Base-by-base conservation (phyloP, 2,797 vertebrate genomes). In the Oophaga sylvatica region DNA sequence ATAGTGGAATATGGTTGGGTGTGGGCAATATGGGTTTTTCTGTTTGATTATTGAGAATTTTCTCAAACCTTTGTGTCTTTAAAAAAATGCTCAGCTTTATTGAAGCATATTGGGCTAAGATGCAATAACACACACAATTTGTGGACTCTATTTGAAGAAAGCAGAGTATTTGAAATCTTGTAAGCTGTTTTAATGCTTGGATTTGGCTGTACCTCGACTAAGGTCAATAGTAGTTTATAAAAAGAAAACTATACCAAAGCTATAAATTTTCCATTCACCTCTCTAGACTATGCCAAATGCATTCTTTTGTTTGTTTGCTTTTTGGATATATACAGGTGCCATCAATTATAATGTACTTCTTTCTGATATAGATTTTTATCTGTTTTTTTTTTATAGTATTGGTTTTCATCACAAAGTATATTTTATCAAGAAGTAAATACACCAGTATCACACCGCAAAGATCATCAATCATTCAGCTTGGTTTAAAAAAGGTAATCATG, bases 401-500 rank as follows among this genome's bases (percentile, higher is more conserved):
- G 63, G 87, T 80, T 84, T 63, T 73, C 41, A 73, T 84, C 57
- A 31, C 35, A n/a, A 65, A 67, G 62, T 59, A 45, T 26, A 63
- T 88, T 84, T 88, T 88, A 88, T 88, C 76, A 88, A 73, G 41
- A 45, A 84, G 87, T 84, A 84, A 88, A 88, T 88, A 80, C 65
- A 88, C 67, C 67, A 84, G 65, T 80, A 84, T 84, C 87, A 88
- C 29, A 75, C 82, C 53, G 67, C 67, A 84, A 65, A 41, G 57
- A 75, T 88, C 87, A 88, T 88, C 87, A 84, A 84, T 88, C 87
- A 88, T 88, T 88, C 87, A 80, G 80, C 82, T 80, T 80, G 57
- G 76, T 88, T 84, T 88, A 88, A 88, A 87, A 81, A 88, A 88
- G 81, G 81, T 88, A 88, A 88, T 88, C 87, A 88, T 84, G 82